These are phyloP conservation scores for Campoplex capitator DNA, from an alignment of 2,888 invertebrate species.

Conservation along the genomic window DNA sequence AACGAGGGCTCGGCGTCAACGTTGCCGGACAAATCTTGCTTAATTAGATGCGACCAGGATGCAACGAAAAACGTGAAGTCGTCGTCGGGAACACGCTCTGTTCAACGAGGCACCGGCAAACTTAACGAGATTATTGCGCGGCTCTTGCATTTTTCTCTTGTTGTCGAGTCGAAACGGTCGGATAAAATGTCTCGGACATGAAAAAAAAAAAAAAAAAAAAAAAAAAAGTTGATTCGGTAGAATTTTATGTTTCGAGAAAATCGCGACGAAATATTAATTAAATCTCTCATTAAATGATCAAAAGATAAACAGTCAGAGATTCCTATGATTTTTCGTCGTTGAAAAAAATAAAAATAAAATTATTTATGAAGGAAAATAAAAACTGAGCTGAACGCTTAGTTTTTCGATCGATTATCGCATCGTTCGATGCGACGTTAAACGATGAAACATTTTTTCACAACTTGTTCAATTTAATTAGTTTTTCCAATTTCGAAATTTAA, in stretches of 20 bases:
- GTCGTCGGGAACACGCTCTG: slow-evolving; percentile 23
- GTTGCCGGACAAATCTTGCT: slow-evolving; percentile 67
- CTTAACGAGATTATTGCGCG: slow-evolving; percentile 23
- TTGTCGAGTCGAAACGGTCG: neutral
- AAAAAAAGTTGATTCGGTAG: neutral
- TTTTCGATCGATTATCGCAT: neutral
- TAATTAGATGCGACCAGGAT: slow-evolving; percentile 66
- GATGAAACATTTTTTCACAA: neutral
- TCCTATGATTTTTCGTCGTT: neutral
- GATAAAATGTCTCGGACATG: neutral
- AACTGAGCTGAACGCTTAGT: neutral
- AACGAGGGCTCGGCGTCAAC: slow-evolving; percentile 45
- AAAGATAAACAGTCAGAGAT: neutral
- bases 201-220: neutral
- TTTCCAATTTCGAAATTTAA: neutral
- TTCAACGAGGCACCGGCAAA: slow-evolving; percentile 34
- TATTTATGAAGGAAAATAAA: neutral
- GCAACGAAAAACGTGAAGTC: slow-evolving; percentile 33
- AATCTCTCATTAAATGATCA: neutral
- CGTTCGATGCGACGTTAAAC: neutral
- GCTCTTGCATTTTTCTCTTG: slow-evolving; percentile 1
- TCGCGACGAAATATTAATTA: neutral
- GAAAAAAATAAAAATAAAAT: neutral
- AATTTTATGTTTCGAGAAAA: neutral
- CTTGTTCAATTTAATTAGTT: neutral